Evolutionary conservation across 2,797 vertebrate genomes (phyloP), one percentile per base, ranked within the genome.

Genomic region (Ambastaia sidthimunki): DNA sequence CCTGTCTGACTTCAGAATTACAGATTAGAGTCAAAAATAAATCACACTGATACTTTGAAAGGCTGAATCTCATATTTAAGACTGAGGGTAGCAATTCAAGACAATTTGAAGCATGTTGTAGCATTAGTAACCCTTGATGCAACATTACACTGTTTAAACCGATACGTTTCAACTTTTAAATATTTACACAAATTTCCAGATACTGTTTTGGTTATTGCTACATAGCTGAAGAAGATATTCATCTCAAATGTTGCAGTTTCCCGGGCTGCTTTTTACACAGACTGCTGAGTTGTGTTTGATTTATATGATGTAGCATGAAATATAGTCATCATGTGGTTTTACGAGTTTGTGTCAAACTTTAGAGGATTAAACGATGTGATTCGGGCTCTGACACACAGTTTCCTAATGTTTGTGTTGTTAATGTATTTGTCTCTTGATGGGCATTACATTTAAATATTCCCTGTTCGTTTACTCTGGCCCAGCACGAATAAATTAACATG

Each of bases 381-480:
- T 82, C 68, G 76, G 60, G 67, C 57, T 54, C 80, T 85, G 84
- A 78, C 81, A 81, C 41, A 75, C 73, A 59, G 62, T 81, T 85
- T 81, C 50, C 63, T 76, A 66, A 80, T 85, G 84, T 80, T 85
- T 23, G 31, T 77, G 50, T 82, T 83, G 70, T 73, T 71, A 67
- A 41, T 10, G 34, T 18, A 23, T 80, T 73, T 60, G 57, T 74
- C 62, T 80, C 77, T 71, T 74, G 69, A 82, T 78, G 54, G 65
- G 78, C 59, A 66, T 83, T 81, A 78, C 68, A 72, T 81, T 66
- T 62, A 76, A 74, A 80, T 70, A 73, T 82, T 66, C 54, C 69
- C 62, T 3, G 31, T 75, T 41, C 15, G 31, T 65, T 83, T 72
- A 74, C 57, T 66, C 55, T 72, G 72, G 15, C 81, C 47, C 31